Evolutionary conservation across 2,113 vertebrate species (phyloP).

Genomic region (Asarcornis scutulata): DNA sequence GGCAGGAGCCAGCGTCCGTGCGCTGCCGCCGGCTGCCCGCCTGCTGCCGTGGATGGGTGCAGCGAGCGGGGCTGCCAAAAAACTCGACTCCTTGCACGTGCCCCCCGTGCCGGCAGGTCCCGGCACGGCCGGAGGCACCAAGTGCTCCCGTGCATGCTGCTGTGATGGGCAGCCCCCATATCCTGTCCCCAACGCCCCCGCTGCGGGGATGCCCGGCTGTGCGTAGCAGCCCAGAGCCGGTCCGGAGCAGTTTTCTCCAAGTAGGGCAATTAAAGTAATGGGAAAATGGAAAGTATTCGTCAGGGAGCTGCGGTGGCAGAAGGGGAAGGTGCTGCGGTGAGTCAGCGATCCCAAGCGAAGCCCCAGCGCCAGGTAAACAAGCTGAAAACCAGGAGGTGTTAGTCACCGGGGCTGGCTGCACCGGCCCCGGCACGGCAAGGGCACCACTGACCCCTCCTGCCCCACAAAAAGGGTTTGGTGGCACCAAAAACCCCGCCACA

Average conservation of each 20-base stretch:
- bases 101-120: background rate
- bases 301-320: background rate
- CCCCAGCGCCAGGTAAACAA: slow-evolving; percentile 21
- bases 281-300: slow-evolving; percentile 45
- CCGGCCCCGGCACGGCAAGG: background rate
- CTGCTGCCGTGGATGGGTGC: background rate
- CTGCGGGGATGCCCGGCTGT: accelerated
- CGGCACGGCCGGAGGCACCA: accelerated
- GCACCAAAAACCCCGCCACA: background rate
- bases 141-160: accelerated
- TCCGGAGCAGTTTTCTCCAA: background rate
- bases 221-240: background rate
- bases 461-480: accelerated
- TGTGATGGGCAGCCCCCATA: accelerated
- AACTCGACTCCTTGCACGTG: background rate
- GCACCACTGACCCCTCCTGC: background rate
- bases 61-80: accelerated
- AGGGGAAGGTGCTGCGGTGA: background rate
- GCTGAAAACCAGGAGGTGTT: background rate
- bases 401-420: background rate
- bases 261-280: slow-evolving; percentile 15
- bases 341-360: slow-evolving; percentile 8
- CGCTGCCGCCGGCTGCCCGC: background rate
- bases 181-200: accelerated
- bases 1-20: background rate